A percentile compares a stretch with the other conserved stretches of the same genome.
phyloP scores from a whole-genome alignment of 2,797 vertebrate species.

The Oreochromis grahami region DNA sequence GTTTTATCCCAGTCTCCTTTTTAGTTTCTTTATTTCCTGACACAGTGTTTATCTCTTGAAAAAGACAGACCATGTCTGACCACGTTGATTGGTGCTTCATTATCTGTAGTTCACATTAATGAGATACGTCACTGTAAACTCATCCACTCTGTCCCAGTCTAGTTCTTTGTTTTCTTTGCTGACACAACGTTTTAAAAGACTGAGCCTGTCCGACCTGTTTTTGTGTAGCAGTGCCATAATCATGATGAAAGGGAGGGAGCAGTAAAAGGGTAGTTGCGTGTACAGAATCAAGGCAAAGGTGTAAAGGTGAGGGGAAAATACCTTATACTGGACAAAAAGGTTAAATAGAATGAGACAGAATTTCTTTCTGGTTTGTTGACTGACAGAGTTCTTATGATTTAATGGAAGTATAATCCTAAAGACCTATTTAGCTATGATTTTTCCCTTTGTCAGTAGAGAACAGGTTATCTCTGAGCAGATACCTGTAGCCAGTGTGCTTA shows the following conservation, averaged over 20 bases:
- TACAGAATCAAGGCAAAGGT: neutral
- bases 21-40: neutral
- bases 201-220: conserved; percentile 38
- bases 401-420: neutral
- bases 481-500: neutral
- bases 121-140: neutral
- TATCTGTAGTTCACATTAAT: neutral
- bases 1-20: neutral
- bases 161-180: neutral
- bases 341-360: neutral
- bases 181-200: neutral
- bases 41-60: neutral
- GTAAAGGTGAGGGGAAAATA: neutral
- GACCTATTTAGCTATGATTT: neutral
- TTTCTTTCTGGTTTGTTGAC: neutral
- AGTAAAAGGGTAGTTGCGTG: neutral
- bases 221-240: neutral
- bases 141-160: neutral
- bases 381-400: neutral
- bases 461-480: neutral
- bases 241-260: neutral
- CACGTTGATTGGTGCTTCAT: neutral
- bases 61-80: neutral
- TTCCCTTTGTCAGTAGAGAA: neutral
- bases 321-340: neutral